Base-by-base conservation (phyloP, 2,113 vertebrate species). In the Pomatostomus ruficeps region DNA sequence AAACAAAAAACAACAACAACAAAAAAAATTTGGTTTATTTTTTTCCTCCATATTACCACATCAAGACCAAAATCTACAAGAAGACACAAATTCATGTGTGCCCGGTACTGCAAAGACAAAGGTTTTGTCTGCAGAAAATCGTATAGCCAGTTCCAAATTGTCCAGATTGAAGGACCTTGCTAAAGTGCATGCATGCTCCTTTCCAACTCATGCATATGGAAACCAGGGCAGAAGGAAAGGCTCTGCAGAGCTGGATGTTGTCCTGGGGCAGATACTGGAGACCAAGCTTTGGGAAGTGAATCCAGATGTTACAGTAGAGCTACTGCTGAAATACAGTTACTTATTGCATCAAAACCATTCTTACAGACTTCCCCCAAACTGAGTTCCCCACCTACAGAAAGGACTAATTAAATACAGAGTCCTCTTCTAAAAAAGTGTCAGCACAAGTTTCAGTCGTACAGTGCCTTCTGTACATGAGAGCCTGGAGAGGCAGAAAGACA, bases 21-120 rank as follows among this genome's bases (percentile, higher is more conserved):
- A 6, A 9, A 26, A 43, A 51, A 14, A 7, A 0, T 1, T 1
- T 51, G 16, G 7, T 1, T 14, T 45, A 8, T 65, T 65, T 40
- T 48, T 5, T 1, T 1, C 6, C 12, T 28, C 35, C 51, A 1
- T 58, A 62, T 77, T 36, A 28, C 6, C 22, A 59, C 25, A 33
- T 49, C 14, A 73, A 55, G 63, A 71, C 10, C 13, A 35, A 83
- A 62, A 43, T 35, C 33, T 67, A 29, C 46, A 55, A 62, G 45
- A 68, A 68, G 24, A 66, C 23, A 42, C 5, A 43, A 77, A 12
- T 54, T 66, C 24, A 13, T 14, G 8, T 49, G n/a, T 51, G 7
- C 33, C 22, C 7, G 73, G 2, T 80, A n/a, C 22, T 81, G 54
- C 51, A 78, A 89, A 87, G 23, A 40, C 9, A 85, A 59, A 59